Percentiles rank a stretch among this genome's conserved stretches.
These are phyloP conservation scores for Hoplostethus atlanticus DNA, from an alignment of 2,797 vertebrate genomes.

Conservation along the genomic window DNA sequence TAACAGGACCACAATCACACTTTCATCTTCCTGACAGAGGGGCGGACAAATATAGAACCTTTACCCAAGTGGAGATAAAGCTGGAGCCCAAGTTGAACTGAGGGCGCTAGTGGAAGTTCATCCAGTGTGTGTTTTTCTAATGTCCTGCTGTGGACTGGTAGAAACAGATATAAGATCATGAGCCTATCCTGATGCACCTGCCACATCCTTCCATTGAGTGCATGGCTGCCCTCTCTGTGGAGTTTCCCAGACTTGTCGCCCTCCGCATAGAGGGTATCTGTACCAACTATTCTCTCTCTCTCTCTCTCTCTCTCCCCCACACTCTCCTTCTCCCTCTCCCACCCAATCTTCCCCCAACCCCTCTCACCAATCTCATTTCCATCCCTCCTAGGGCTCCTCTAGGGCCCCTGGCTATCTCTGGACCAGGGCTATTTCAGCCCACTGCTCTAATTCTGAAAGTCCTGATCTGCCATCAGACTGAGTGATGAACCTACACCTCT, in stretches of 20 bases:
- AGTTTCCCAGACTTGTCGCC: slow-evolving; percentile 7
- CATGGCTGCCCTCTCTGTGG: not conserved
- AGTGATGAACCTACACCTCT: slow-evolving; percentile 76
- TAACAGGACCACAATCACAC: slow-evolving; percentile 17
- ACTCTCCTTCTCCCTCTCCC: not conserved
- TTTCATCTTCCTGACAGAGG: not conserved
- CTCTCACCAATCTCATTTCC: slow-evolving; percentile 51
- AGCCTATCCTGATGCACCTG: slow-evolving; percentile 28
- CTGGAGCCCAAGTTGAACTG: not conserved
- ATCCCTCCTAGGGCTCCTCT: slow-evolving; percentile 70
- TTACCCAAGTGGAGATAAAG: not conserved
- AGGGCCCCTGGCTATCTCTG: slow-evolving; percentile 81
- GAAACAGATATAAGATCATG: slow-evolving; percentile 30
- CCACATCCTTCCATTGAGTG: slow-evolving; percentile 17
- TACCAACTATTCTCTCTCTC: slow-evolving; percentile 20
- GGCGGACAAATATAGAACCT: slow-evolving; percentile 6
- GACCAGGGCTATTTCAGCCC: slow-evolving; percentile 83
- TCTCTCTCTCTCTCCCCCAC: slow-evolving; percentile 34
- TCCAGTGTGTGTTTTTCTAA: not conserved
- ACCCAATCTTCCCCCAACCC: slow-evolving; percentile 25
- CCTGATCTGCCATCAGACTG: slow-evolving; percentile 75
- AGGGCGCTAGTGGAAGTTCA: slow-evolving; percentile 18
- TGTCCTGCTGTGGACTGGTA: not conserved
- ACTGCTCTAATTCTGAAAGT: slow-evolving; percentile 83
- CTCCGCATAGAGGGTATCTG: slow-evolving; percentile 44